These are phyloP conservation scores for Ophiothrix spiculata DNA, from an alignment of 35 echinoderm and acorn worm species.

Conservation along the genomic window DNA sequence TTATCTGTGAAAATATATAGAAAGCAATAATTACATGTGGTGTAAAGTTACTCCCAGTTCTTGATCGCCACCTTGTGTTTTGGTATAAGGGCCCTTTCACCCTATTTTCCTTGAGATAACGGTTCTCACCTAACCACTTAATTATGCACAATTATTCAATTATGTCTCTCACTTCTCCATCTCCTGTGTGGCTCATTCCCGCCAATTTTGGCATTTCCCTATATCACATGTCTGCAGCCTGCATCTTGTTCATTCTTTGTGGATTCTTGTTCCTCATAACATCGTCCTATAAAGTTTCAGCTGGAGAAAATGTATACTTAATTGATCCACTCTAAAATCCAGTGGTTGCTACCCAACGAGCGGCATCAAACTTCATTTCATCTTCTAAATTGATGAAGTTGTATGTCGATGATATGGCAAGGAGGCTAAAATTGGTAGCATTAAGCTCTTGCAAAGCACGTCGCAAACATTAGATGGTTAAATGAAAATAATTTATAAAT, in stretches of 20 bases:
- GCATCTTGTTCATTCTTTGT: background rate
- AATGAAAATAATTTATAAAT: no score
- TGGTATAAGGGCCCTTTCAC: slow-evolving; percentile 1
- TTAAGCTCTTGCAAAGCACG: no score
- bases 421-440: no score
- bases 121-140: slow-evolving; percentile 11
- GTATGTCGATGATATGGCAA: background rate
- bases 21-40: slow-evolving; percentile 1
- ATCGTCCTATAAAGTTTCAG: slow-evolving; percentile 11
- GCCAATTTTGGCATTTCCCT: background rate
- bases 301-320: slow-evolving; percentile 16
- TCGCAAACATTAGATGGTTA: no score
- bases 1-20: background rate
- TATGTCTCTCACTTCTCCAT: slow-evolving; percentile 9
- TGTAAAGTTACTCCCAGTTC: background rate
- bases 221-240: background rate
- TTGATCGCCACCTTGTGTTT: background rate
- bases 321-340: slow-evolving; percentile 15
- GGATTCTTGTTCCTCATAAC: background rate
- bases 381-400: slow-evolving; percentile 5
- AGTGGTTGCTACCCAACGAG: background rate
- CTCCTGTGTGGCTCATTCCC: background rate
- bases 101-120: background rate
- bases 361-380: slow-evolving; percentile 12
- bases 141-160: slow-evolving; percentile 16